A percentile compares a stretch with the other conserved stretches of the same genome.
phyloP scores from a whole-genome alignment of 2,888 invertebrate genomes.

The Oscheius sp. region DNA sequence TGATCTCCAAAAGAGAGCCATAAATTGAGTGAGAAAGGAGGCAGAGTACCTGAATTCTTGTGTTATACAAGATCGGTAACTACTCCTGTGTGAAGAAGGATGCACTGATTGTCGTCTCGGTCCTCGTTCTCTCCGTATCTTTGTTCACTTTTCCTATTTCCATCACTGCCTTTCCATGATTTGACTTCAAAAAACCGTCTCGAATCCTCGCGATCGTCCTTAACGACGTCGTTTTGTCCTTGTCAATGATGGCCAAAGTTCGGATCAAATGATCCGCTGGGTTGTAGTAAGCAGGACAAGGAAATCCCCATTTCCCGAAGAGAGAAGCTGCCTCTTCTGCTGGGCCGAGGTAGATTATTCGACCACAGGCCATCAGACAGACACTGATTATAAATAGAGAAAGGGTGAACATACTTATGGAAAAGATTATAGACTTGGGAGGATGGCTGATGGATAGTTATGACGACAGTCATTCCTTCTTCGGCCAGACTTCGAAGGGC shows the following conservation, averaged over 20 bases:
- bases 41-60: slow-evolving; percentile 47
- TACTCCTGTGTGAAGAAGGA: slow-evolving; percentile 52
- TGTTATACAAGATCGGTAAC: background rate
- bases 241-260: slow-evolving; percentile 62
- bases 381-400: slow-evolving; percentile 69
- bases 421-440: slow-evolving; percentile 88
- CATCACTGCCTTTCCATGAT: slow-evolving; percentile 44
- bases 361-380: slow-evolving; percentile 86
- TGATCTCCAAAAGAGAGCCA: slow-evolving; percentile 75
- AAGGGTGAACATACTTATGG: slow-evolving; percentile 75
- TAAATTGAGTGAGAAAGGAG: slow-evolving; percentile 45
- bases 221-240: slow-evolving; percentile 43
- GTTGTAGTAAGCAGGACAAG: slow-evolving; percentile 69
- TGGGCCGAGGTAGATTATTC: slow-evolving; percentile 83
- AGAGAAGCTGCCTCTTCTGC: slow-evolving; percentile 82
- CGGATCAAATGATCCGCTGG: slow-evolving; percentile 72
- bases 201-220: slow-evolving; percentile 60
- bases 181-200: slow-evolving; percentile 51
- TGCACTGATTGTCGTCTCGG: too few relatives aligned
- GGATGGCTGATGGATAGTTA: slow-evolving; percentile 93
- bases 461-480: slow-evolving; percentile 87
- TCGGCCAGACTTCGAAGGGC: slow-evolving; percentile 51
- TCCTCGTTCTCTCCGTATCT: background rate
- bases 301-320: slow-evolving; percentile 74
- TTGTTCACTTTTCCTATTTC: slow-evolving; percentile 46